These are phyloP conservation scores for Zosterops japonicus DNA, from an alignment of 2,113 vertebrate genomes.

Conservation along the genomic window DNA sequence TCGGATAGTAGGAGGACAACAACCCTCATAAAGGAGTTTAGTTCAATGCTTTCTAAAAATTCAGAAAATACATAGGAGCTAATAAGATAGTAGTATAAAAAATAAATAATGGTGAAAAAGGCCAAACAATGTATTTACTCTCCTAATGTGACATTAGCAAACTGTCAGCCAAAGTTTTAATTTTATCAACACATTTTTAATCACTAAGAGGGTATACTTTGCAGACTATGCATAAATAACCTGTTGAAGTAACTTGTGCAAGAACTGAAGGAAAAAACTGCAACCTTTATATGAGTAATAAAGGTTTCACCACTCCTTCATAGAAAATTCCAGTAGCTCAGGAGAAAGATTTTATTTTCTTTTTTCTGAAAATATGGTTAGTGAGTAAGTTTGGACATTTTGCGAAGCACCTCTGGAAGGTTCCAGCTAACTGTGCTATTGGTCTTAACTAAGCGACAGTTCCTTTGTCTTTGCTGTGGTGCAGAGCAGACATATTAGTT, in stretches of 20 bases:
- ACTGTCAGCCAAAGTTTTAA: neutral
- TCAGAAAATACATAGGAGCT: neutral
- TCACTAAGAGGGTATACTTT: neutral
- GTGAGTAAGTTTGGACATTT: neutral
- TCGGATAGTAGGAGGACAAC: neutral
- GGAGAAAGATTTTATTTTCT: neutral
- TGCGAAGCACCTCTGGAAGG: neutral
- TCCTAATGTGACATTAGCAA: neutral
- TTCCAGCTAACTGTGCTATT: neutral
- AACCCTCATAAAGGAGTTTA: neutral
- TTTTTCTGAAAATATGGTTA: neutral
- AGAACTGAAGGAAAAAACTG: neutral
- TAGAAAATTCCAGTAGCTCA: neutral
- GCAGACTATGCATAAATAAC: neutral
- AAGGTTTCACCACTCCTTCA: neutral
- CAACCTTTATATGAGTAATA: neutral
- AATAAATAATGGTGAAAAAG: neutral
- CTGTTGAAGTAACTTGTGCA: neutral
- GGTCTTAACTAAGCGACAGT: neutral
- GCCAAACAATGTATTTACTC: neutral
- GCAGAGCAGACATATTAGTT: neutral
- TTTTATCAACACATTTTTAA: neutral
- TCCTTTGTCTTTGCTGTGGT: neutral
- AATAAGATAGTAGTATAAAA: neutral
- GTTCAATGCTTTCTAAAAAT: neutral